Percentiles rank a stretch among this genome's conserved stretches.
Conservation (phyloP, 37 sponge, comb jelly and placozoan genomes). For the Cliona cf. orientalis region DNA sequence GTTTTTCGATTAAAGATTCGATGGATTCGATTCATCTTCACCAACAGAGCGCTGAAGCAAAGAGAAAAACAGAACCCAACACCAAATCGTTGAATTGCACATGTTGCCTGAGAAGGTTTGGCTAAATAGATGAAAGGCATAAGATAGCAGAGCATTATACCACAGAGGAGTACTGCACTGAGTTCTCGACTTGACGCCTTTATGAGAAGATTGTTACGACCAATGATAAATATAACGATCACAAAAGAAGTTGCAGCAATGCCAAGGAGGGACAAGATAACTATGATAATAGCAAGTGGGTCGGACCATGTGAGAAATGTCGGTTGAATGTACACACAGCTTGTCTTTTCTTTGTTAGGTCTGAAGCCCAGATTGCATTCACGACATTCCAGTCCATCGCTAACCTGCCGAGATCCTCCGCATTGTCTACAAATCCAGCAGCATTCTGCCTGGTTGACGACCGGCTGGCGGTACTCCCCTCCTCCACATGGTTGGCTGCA, state of each 20-base stretch:
- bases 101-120: conserved; percentile 43
- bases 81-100: conserved; percentile 46
- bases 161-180: conserved; percentile 53
- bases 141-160: conserved; percentile 49
- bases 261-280: conserved; percentile 43
- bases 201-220: conserved; percentile 38
- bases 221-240: conserved; percentile 38
- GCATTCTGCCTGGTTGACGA: conserved; percentile 32
- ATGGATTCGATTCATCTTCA: conserved; percentile 67
- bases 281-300: conserved; percentile 42
- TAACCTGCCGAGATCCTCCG: conserved; percentile 4
- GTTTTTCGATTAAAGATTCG: conserved; percentile 59
- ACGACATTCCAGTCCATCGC: conserved; percentile 28
- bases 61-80: conserved; percentile 57
- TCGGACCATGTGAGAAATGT: conserved; percentile 24
- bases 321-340: conserved; percentile 33
- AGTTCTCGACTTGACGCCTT: conserved; percentile 84
- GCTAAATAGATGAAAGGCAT: conserved; percentile 52
- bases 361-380: conserved; percentile 44
- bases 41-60: conserved; percentile 61
- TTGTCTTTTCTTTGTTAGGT: conserved; percentile 40
- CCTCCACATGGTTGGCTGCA: conserved; percentile 53
- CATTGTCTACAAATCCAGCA: conserved; percentile 75
- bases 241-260: conserved; percentile 18
- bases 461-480: conserved; percentile 26